These are phyloP conservation scores for Cliona cf. orientalis DNA, from an alignment of 37 sponge, comb jelly and placozoan species.

Conservation along the genomic window DNA sequence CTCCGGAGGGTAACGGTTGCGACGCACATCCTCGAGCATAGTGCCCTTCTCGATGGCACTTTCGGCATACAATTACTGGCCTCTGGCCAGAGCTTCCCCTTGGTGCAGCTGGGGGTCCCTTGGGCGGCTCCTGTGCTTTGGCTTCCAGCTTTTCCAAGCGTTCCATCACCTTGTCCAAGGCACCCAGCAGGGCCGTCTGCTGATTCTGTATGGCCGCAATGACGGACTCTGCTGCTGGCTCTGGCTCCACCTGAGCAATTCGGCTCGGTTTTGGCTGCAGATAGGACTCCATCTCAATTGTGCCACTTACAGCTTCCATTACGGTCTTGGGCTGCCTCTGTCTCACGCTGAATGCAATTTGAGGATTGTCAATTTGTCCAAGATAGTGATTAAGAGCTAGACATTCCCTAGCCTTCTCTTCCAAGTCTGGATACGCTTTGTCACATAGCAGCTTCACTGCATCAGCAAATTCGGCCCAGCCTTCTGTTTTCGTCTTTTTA, in stretches of 20 bases:
- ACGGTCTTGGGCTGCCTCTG: slow-evolving; percentile 43
- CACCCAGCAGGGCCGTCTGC: no score
- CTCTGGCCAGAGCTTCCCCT: not conserved
- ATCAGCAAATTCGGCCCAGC: slow-evolving; percentile 41
- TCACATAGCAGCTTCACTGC: slow-evolving; percentile 20
- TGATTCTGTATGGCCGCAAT: slow-evolving; percentile 4
- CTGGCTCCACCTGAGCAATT: no score
- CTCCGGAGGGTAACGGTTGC: no score
- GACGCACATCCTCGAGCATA: not conserved
- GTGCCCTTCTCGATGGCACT: not conserved
- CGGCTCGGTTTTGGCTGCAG: no score
- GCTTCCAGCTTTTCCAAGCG: not conserved
- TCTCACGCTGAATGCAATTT: slow-evolving; percentile 42
- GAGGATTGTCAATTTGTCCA: slow-evolving; percentile 19
- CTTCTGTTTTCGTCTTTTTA: slow-evolving; percentile 3
- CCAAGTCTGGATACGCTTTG: slow-evolving; percentile 27
- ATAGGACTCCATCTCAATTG: slow-evolving; percentile 59
- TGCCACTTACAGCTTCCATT: slow-evolving; percentile 38
- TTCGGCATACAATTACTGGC: no score
- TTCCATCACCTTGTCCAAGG: no score
- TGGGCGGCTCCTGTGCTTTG: not conserved
- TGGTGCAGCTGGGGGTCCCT: not conserved
- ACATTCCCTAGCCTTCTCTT: slow-evolving; percentile 24
- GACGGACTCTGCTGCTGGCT: not conserved
- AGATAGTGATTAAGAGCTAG: slow-evolving; percentile 35